Evolutionary conservation across 2,797 vertebrate species (phyloP), one percentile per base, ranked within the genome.

Genomic region (Steatocranus sp.): DNA sequence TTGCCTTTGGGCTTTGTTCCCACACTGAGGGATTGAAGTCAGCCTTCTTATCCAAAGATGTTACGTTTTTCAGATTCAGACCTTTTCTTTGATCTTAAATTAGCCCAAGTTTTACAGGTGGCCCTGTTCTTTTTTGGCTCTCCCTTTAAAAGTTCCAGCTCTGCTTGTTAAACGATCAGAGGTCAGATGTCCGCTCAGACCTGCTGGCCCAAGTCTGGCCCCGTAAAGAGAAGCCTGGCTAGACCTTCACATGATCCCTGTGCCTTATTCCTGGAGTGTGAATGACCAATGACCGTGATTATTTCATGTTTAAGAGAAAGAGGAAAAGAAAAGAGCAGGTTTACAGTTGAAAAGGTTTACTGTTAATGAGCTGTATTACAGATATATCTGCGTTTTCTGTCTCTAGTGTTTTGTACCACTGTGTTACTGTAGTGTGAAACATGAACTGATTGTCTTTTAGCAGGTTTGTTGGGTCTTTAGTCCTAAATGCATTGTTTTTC

Each of bases 181-280:
- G 27, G 70, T 25, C 25, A 61, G 38, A 41, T 78, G 68, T 14
- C 7, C 54, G 25, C 25, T 77, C 53, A 12, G 11, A 14, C 82
- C 25, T 68, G 74, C 83, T 25, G 78, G 66, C 5, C 11, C 53
- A 3, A 63, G 46, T 14, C n/a, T 10, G 56, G 53, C 25, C 51
- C 34, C 2, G 7, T 18, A 75, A 2, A 36, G 23, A 46, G 8
- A 2, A 43, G 73, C 80, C 20, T 15, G 41, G 54, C 50, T n/a
- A 10, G 54, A 88, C 82, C 88, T 89, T 83, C 75, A 85, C 14
- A 87, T 41, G 43, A 90, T 75, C 89, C 83, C 89, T 88, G 94
- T 94, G 92, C 94, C 94, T 95, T 94, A 93, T 25, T 88, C 58
- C 81, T 80, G 68, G 38, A 84, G 74, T 84, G 83, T 8, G 20